Evolutionary conservation across 2,888 invertebrate genomes (phyloP).

Genomic region (Papilio elwesi): DNA sequence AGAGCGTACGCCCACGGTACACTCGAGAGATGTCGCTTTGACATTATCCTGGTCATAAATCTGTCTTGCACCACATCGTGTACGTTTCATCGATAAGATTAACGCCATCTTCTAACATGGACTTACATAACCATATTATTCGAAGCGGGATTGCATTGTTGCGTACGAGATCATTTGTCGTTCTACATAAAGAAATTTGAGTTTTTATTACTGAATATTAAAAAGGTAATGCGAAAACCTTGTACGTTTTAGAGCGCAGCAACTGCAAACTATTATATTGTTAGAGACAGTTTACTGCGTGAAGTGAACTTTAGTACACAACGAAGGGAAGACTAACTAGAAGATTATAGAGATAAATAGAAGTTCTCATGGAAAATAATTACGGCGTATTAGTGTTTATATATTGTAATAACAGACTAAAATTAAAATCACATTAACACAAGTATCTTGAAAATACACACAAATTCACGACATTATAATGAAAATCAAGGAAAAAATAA

Average conservation of each 20-base stretch:
- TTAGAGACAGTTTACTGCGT: background rate
- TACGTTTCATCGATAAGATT: slow-evolving; percentile 62
- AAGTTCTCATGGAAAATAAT: too few relatives aligned
- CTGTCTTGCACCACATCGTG: slow-evolving; percentile 65
- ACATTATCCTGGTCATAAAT: slow-evolving; percentile 66
- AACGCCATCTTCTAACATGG: slow-evolving; percentile 51
- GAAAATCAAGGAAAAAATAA: too few relatives aligned
- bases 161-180: slow-evolving; percentile 34
- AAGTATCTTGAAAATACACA: too few relatives aligned
- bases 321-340: too few relatives aligned
- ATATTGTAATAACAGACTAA: too few relatives aligned
- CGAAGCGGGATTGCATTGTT: slow-evolving; percentile 36
- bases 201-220: slow-evolving; percentile 15
- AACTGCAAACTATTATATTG: background rate
- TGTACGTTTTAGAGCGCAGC: background rate
- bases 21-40: slow-evolving; percentile 56
- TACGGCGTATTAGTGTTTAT: too few relatives aligned
- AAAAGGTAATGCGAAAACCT: background rate
- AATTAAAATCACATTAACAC: too few relatives aligned
- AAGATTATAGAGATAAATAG: too few relatives aligned
- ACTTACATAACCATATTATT: slow-evolving; percentile 45
- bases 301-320: too few relatives aligned
- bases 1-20: slow-evolving; percentile 55
- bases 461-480: too few relatives aligned
- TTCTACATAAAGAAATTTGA: slow-evolving; percentile 29